Conservation (phyloP, 2,888 invertebrate species). For the Pristionchus arcanus region DNA sequence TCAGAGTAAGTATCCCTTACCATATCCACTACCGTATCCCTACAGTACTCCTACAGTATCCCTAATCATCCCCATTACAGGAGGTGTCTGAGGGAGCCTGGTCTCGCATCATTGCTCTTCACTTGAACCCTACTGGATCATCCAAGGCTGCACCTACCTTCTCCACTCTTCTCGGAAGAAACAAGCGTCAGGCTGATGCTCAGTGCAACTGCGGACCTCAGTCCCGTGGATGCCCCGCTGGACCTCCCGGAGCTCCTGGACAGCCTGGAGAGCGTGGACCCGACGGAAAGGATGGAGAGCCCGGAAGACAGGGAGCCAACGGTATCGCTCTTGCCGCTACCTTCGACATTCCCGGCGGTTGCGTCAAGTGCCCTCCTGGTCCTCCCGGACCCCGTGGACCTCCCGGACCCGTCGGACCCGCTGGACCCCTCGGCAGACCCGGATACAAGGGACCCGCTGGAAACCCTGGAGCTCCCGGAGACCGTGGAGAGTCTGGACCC, state of each 20-base stretch:
- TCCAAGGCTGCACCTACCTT: constrained; percentile 65
- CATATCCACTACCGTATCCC: neutral
- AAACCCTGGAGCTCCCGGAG: constrained; percentile 54
- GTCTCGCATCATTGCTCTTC: constrained; percentile 66
- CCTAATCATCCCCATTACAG: constrained; percentile 54
- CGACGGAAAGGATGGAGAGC: constrained; percentile 67
- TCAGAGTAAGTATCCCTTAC: constrained; percentile 60
- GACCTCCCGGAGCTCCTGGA: constrained; percentile 72
- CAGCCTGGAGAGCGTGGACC: constrained; percentile 65
- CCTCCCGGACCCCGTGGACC: constrained; percentile 68
- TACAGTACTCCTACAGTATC: too few relatives aligned
- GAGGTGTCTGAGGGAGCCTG: constrained; percentile 67
- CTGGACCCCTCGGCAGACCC: constrained; percentile 67
- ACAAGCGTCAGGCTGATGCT: constrained; percentile 64
- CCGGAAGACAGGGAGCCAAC: constrained; percentile 69
- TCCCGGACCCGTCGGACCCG: constrained; percentile 66
- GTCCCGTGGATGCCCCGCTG: constrained; percentile 69
- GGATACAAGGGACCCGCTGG: constrained; percentile 65
- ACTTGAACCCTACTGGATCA: constrained; percentile 65
- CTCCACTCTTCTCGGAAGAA: constrained; percentile 66
- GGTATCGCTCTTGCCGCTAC: constrained; percentile 69
- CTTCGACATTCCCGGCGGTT: constrained; percentile 72
- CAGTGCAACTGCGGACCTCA: constrained; percentile 72
- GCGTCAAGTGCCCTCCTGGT: constrained; percentile 68
- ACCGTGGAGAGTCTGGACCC: constrained; percentile 48